These are phyloP conservation scores for Ephydatia muelleri DNA, from an alignment of 37 sponge, comb jelly and placozoan species.

Conservation along the genomic window DNA sequence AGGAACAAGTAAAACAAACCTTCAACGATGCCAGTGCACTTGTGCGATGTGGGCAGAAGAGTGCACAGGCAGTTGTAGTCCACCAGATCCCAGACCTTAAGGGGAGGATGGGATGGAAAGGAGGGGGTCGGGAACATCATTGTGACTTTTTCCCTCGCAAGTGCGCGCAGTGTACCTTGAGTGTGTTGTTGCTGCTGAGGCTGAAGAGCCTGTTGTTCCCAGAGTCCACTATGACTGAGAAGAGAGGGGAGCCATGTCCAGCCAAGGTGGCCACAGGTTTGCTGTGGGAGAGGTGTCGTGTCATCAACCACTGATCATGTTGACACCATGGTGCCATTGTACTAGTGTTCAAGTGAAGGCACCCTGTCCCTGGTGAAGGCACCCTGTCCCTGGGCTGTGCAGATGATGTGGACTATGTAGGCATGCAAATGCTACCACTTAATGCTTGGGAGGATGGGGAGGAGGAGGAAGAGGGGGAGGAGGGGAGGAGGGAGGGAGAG, in stretches of 20 bases:
- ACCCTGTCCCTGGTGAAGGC: not conserved
- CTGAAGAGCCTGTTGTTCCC: constrained; percentile 71
- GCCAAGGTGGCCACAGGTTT: constrained; percentile 69
- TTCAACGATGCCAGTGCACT: constrained; percentile 5
- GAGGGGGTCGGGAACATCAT: not conserved
- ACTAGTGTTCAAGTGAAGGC: not conserved
- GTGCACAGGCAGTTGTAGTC: constrained; percentile 64
- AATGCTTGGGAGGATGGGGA: too few relatives aligned
- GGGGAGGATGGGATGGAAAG: not conserved
- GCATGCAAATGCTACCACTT: too few relatives aligned
- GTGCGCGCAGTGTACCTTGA: constrained; percentile 61
- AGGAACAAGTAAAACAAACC: not conserved
- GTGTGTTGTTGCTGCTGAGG: constrained; percentile 82
- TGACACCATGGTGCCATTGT: not conserved
- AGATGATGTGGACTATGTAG: too few relatives aligned
- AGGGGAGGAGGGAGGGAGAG: too few relatives aligned
- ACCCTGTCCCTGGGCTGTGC: not conserved
- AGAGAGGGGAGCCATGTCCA: constrained; percentile 86
- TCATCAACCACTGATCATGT: not conserved
- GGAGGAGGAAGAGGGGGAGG: too few relatives aligned
- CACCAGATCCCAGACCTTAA: constrained; percentile 66
- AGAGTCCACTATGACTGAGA: constrained; percentile 59
- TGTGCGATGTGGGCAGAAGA: constrained; percentile 65
- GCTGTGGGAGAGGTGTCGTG: constrained; percentile 29
- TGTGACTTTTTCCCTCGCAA: too few relatives aligned